A percentile compares a stretch with the other conserved stretches of the same genome.
Conservation (phyloP, 2,113 vertebrate species). For the Herpetotheres cachinnans region DNA sequence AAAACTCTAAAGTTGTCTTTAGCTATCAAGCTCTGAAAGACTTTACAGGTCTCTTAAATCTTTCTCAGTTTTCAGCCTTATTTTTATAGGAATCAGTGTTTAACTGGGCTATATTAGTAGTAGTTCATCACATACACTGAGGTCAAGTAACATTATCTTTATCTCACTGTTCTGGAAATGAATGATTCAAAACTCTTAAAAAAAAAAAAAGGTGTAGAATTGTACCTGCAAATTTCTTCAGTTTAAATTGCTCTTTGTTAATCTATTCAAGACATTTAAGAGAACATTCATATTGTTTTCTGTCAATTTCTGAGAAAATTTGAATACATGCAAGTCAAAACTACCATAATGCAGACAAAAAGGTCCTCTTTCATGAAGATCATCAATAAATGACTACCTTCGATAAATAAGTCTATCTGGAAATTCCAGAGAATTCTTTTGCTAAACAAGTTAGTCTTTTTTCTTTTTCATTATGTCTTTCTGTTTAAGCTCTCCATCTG, state of each 20-base stretch:
- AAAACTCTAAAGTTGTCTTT: not conserved
- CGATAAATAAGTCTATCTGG: conserved; percentile 76
- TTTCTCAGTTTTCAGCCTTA: not conserved
- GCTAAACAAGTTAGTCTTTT: conserved; percentile 65
- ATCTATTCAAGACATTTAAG: not conserved
- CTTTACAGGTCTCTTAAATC: not conserved
- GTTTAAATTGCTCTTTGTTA: not conserved
- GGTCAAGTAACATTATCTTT: not conserved
- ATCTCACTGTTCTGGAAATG: not conserved
- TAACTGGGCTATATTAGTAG: not conserved
- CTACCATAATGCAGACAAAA: conserved; percentile 58
- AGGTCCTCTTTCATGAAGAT: conserved; percentile 61
- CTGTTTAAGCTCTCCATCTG: conserved; percentile 67
- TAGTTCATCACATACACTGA: not conserved
- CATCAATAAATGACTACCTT: conserved; percentile 61
- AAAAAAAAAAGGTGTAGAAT: not conserved
- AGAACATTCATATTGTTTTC: not conserved
- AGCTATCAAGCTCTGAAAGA: not conserved
- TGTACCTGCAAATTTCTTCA: not conserved
- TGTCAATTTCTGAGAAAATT: conserved; percentile 3
- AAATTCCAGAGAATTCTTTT: conserved; percentile 45
- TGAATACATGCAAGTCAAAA: conserved; percentile 67
- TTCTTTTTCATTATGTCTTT: conserved; percentile 78
- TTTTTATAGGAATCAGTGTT: not conserved
- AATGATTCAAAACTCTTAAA: not conserved